These are phyloP conservation scores for Hartigia nigra DNA, from an alignment of 2,888 invertebrate genomes.

Conservation along the genomic window DNA sequence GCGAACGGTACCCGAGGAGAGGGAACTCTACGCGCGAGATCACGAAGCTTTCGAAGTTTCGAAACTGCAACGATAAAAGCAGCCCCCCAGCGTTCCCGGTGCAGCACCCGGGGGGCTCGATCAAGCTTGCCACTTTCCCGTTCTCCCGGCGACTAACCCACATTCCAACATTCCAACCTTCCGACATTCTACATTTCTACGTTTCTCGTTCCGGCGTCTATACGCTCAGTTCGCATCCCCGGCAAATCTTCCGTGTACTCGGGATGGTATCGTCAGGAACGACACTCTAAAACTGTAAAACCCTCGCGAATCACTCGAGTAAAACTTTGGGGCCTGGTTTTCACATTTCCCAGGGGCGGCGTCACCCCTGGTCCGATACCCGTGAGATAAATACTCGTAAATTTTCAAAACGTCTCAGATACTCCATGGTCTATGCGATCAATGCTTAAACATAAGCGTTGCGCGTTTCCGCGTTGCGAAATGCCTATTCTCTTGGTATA, in stretches of 20 bases:
- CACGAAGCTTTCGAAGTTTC: slow-evolving; percentile 19
- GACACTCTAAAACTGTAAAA: neutral
- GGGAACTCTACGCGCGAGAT: neutral
- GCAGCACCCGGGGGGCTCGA: slow-evolving; percentile 19
- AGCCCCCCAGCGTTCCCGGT: slow-evolving; percentile 7
- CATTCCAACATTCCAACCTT: neutral
- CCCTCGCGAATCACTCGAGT: neutral
- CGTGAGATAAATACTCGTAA: slow-evolving; percentile 19
- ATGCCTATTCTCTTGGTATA: slow-evolving; percentile 13
- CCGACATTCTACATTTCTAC: neutral
- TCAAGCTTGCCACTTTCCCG: slow-evolving; percentile 18
- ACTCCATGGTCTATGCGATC: slow-evolving; percentile 32
- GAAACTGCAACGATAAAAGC: slow-evolving; percentile 24
- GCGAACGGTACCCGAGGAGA: neutral
- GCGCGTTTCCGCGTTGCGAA: slow-evolving; percentile 23
- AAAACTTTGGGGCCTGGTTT: slow-evolving; percentile 4
- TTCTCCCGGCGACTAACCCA: neutral
- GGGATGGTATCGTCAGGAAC: neutral
- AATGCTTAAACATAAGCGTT: slow-evolving; percentile 41
- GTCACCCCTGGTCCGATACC: neutral
- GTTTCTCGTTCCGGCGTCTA: neutral
- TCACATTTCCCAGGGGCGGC: neutral
- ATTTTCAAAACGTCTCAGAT: slow-evolving; percentile 15
- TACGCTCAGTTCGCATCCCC: neutral
- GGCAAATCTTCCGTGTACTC: neutral